phyloP scores from a whole-genome alignment of 2,797 vertebrate genomes.

The Valencia hispanica region DNA sequence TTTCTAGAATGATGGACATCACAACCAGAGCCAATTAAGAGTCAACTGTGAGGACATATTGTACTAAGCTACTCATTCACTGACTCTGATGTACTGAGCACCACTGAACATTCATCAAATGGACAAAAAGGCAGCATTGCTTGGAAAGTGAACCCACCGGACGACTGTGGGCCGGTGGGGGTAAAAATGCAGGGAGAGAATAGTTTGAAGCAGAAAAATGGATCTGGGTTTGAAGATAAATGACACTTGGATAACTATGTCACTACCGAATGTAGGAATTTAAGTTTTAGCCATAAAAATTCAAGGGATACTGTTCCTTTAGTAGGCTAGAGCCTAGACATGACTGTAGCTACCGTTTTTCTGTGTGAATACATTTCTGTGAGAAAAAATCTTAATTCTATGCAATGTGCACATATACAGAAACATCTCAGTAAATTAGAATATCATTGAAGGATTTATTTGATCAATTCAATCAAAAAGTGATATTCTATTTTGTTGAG shows the following conservation, averaged over 20 bases:
- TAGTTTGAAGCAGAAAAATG: slow-evolving; percentile 76
- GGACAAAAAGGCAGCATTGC: slow-evolving; percentile 71
- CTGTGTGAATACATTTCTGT: slow-evolving; percentile 29
- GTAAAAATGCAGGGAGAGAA: slow-evolving; percentile 74
- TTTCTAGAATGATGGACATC: slow-evolving; percentile 66
- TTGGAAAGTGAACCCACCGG: slow-evolving; percentile 72
- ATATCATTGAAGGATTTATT: not conserved
- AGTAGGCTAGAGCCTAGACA: slow-evolving; percentile 34
- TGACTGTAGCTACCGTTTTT: slow-evolving; percentile 28
- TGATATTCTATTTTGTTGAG: slow-evolving; percentile 2
- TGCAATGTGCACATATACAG: slow-evolving; percentile 9
- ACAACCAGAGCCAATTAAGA: slow-evolving; percentile 80
- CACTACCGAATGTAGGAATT: slow-evolving; percentile 46
- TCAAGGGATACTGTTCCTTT: slow-evolving; percentile 43
- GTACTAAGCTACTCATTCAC: slow-evolving; percentile 64
- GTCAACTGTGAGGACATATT: slow-evolving; percentile 69
- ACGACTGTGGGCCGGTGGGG: slow-evolving; percentile 67
- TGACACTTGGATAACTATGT: slow-evolving; percentile 64
- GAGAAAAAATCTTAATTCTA: slow-evolving; percentile 19
- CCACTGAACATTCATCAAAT: slow-evolving; percentile 61
- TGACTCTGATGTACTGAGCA: slow-evolving; percentile 55
- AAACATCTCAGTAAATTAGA: not conserved
- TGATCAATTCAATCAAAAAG: not conserved
- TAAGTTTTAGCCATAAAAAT: slow-evolving; percentile 34
- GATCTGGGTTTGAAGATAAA: slow-evolving; percentile 71